Evolutionary conservation across 1,140 invertebrate genomes (phyloP), one percentile per base, ranked within the genome.

Genomic region (Trichogramma pretiosum): DNA sequence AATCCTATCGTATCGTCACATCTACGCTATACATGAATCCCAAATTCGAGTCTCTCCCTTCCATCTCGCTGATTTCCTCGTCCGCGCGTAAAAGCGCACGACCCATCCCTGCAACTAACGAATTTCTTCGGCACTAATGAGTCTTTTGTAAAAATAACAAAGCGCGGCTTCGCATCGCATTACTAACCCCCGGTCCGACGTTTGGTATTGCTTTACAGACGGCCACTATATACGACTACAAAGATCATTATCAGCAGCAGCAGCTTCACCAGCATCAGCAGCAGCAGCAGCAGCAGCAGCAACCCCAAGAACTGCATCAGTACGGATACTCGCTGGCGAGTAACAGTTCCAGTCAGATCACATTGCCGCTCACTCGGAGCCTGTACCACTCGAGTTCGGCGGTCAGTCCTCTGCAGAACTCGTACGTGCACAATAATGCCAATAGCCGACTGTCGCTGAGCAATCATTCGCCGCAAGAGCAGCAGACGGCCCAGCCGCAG

Each of bases 331-430:
- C 64, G 18, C 58, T 67, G 54, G 61, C 67, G 46, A 70, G 67
- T 57, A 70, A 68, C 58, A 72, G 67, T 57, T 65, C 65, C 34
- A 68, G 61, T 52, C 68, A 71, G 68, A 50, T 71, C 66, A 71
- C 65, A 56, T 60, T 70, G 54, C 66, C 68, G 58, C 52, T 71
- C 61, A 67, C 65, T 39, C 63, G 62, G 56, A 58, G 64, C 34
- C 63, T 70, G 38, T 63, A 68, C 43, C 65, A 65, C 56, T 68
- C 67, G 38, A 66, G 65, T 45, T 65, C 62, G 44, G 58, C 65
- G 55, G 61, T 66, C 38, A 68, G 61, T 59, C 66, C 67, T 40
- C 38, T 67, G 51, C 65, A 69, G 55, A 67, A 59, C 16, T 67
- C 65, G 41, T 61, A 63, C 52, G 58, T 61, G 21, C 61, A 68